Conservation (phyloP, 2,113 vertebrate species). For the Prolemur simus region DNA sequence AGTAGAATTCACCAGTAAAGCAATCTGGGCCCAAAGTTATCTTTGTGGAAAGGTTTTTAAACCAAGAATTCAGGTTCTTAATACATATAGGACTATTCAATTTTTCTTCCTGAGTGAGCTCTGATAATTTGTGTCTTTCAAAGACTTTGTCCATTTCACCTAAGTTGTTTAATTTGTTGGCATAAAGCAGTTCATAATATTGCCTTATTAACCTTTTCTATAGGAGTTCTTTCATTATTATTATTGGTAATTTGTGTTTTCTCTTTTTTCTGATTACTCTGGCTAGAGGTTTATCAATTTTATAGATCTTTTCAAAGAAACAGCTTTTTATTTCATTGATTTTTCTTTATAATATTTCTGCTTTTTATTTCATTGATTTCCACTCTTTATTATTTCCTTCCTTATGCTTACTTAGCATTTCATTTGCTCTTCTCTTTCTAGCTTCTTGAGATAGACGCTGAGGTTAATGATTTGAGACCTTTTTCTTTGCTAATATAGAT, state of each 20-base stretch:
- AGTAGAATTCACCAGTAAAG: background rate
- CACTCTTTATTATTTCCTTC: background rate
- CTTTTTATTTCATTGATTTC: background rate
- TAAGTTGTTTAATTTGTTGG: background rate
- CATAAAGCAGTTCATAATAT: background rate
- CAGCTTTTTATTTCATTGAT: background rate
- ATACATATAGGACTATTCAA: background rate
- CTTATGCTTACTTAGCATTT: background rate
- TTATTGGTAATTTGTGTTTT: background rate
- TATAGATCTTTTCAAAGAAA: background rate
- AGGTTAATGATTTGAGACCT: background rate
- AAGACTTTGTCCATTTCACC: background rate
- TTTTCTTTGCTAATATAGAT: background rate
- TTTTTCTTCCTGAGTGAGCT: background rate
- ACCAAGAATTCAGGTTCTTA: background rate
- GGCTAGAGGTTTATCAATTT: background rate
- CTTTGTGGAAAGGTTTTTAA: conserved; percentile 25
- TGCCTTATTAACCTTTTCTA: background rate
- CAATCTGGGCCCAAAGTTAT: background rate
- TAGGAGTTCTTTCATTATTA: background rate
- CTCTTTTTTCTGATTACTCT: background rate
- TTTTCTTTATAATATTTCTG: background rate
- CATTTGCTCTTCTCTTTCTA: background rate
- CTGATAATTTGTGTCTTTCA: background rate
- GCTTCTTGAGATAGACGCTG: background rate